Base-by-base conservation (phyloP, 2,888 invertebrate genomes). In the Cartodere bifasciata region DNA sequence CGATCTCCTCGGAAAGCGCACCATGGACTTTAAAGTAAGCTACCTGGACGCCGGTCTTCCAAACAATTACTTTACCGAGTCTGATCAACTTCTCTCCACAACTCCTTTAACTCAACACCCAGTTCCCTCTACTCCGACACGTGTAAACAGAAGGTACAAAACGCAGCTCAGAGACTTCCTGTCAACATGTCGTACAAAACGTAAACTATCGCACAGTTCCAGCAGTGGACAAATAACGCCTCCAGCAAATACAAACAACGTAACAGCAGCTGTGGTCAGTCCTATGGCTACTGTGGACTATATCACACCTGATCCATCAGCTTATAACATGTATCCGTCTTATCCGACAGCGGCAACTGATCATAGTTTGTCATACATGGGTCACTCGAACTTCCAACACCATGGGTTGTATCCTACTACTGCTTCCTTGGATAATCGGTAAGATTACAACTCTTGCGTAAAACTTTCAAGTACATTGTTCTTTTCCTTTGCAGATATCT, bases 21-120 rank as follows among this genome's bases (percentile, higher is more conserved):
- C 95, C 4, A 94, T 94, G 86, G 95, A 97, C 63, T 97, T 95
- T 63, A 95, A 97, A 71, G 91, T 91, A 32, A 94, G 94, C 56
- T 97, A 97, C 63, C 70, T 95, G 50, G 92, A 92, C 56, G 90
- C 90, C 0, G 90, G 90, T 10, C 68, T 92, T 40, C 87, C 88
- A 10, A 90, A 86, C 51, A 77, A 82, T 32, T 90, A 90, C 63
- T 87, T 90, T 63, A 82, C 84, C 4, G 90, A 90, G 52, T 72
- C 76, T 24, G 87, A 88, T 53, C 83, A 81, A 55, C 61, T 86
- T 11, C 64, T 75, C 2, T 64, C 69, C 23, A 70, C 68, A 39
- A 66, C 74, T 10, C 68, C 65, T 29, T 55, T 68, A 37, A 64
- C 68, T 33, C 36, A 39, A 22, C 50, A 50, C 22, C 39, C 43